Base-by-base conservation (phyloP, 2,888 invertebrate species). In the Phyllotreta striolata region DNA sequence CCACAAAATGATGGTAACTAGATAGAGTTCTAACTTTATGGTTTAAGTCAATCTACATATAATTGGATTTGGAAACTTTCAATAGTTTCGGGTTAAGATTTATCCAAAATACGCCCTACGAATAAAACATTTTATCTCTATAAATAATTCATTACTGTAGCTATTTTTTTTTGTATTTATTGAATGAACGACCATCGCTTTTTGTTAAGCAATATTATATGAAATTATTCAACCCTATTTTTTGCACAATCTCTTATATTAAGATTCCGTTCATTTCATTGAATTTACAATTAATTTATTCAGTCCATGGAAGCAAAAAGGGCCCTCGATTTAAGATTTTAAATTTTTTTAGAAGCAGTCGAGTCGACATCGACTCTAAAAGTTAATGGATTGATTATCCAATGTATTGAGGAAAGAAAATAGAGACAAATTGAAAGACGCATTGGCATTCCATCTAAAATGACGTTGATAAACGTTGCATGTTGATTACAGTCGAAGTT, bases 21-120 rank as follows among this genome's bases (percentile, higher is more conserved):
- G 51, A 49, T 52, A 39, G 37, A 66, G 62, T 67, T 64, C 60
- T 55, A 64, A 62, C 63, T 67, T 69, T 66, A 58, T 58, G 55
- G 51, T 37, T 34, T 13, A 49, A 63, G 55, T 55, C 49, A 55
- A 62, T 62, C 55, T 62, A 62, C 55, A 38, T 56, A 56, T 46
- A 56, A 56, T 46, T 56, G 46, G 46, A 46, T 46, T 56, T 56
- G 38, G 37, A 46, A 56, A 55, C 55, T 55, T 40, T 39, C 55
- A 55, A 55, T 55, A 55, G 55, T 55, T 43, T 7, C 14, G 49
- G 34, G 47, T 34, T 24, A n/a, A 24, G 39, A 41, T 58, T 39
- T 58, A 49, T 34, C 49, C 39, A 41, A 39, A 46, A 49, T 9
- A 58, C 24, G 24, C 24, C 2, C 24, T 24, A 24, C 24, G 24